These are phyloP conservation scores for Phalacrocorax carbo DNA, from an alignment of 2,113 vertebrate species.

Conservation along the genomic window DNA sequence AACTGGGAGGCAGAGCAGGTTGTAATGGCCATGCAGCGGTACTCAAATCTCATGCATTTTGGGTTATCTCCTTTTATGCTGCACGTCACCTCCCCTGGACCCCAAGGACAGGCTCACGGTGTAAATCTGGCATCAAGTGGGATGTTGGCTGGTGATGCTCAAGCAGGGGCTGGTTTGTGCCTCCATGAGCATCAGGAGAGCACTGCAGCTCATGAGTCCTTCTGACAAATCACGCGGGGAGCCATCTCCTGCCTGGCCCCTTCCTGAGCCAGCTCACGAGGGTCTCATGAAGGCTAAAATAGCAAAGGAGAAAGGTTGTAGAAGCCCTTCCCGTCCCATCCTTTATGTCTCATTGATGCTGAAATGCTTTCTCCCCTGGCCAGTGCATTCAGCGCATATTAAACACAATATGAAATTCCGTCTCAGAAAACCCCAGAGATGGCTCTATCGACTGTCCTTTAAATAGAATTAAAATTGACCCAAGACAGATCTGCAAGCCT, in stretches of 20 bases:
- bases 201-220: neutral
- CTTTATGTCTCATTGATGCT: constrained; percentile 25
- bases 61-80: neutral
- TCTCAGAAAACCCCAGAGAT: constrained; percentile 71
- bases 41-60: neutral
- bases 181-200: neutral
- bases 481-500: constrained; percentile 71
- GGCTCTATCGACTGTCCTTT: constrained; percentile 76
- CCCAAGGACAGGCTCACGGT: neutral
- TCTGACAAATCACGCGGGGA: neutral
- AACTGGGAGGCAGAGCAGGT: neutral
- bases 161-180: neutral
- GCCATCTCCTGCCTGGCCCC: neutral
- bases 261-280: neutral
- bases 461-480: constrained; percentile 83
- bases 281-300: neutral
- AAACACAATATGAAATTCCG: constrained; percentile 68
- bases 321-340: neutral
- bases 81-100: rapidly evolving
- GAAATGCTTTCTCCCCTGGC: neutral
- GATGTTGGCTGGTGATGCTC: neutral
- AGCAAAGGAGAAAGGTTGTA: neutral
- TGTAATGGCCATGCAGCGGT: neutral
- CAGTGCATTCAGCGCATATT: constrained; percentile 27
- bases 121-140: neutral